phyloP scores from a whole-genome alignment of 1,140 invertebrate species.

The Drosophila ohnishii region DNA sequence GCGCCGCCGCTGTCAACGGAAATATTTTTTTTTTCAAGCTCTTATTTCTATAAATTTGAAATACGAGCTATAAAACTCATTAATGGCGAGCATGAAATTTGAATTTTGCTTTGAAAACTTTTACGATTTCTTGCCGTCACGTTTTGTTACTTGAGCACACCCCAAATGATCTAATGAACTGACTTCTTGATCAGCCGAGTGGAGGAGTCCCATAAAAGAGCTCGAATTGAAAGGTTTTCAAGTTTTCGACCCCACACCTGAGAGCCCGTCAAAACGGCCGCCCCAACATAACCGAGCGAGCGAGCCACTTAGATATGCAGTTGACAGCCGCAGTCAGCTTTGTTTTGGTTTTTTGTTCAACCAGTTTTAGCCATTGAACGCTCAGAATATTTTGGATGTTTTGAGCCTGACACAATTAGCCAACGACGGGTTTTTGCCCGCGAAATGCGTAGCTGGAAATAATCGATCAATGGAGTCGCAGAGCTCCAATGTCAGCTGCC shows the following conservation, averaged over 20 bases:
- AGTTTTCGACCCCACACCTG: slow-evolving; percentile 36
- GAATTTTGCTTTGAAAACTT: slow-evolving; percentile 12
- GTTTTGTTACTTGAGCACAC: slow-evolving; percentile 45
- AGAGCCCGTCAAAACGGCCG: slow-evolving; percentile 49
- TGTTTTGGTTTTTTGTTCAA: slow-evolving; percentile 52
- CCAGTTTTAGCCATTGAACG: slow-evolving; percentile 68
- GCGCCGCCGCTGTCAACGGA: slow-evolving; percentile 42
- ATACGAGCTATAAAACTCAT: slow-evolving; percentile 51
- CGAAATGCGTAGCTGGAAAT: slow-evolving; percentile 48
- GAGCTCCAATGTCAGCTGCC: slow-evolving; percentile 25
- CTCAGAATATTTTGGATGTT: slow-evolving; percentile 53
- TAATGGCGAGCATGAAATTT: slow-evolving; percentile 37
- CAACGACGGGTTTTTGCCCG: slow-evolving; percentile 36
- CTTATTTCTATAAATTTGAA: slow-evolving; percentile 49
- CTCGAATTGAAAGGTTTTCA: slow-evolving; percentile 47
- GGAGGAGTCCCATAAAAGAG: slow-evolving; percentile 29
- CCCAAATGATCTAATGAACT: slow-evolving; percentile 55
- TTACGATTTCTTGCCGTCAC: slow-evolving; percentile 23
- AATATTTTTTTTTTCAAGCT: slow-evolving; percentile 33
- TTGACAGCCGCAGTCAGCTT: slow-evolving; percentile 61
- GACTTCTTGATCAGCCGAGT: slow-evolving; percentile 53
- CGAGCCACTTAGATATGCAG: slow-evolving; percentile 69
- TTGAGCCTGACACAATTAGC: slow-evolving; percentile 57
- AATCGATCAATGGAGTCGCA: slow-evolving; percentile 16
- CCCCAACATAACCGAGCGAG: slow-evolving; percentile 18